Base-by-base conservation (phyloP, 2,797 vertebrate species). In the Poecilia wingei region DNA sequence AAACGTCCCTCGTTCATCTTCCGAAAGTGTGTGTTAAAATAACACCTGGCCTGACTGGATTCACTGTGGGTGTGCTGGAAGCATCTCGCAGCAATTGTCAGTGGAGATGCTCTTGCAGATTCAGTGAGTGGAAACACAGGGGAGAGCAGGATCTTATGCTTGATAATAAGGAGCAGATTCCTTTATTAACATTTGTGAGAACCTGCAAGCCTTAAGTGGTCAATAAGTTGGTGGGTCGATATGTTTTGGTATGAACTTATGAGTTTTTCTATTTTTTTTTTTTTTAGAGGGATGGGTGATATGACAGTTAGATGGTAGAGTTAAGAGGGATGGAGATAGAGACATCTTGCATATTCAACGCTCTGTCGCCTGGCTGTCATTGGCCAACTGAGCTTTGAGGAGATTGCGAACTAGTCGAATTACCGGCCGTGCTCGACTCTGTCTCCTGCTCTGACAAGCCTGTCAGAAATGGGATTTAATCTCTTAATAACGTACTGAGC, bases 401-500 rank as follows among this genome's bases (percentile, higher is more conserved):
- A 93, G 91, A 94, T 91, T 91, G 86, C 87, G 95, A 93, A 95
- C 92, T 95, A 95, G 93, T 94, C 94, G 96, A 96, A 97, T 97
- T 96, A 96, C 91, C 95, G 90, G 89, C 82, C 74, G 33, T 91
- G 89, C 92, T 94, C 84, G 91, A 94, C 93, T 95, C 94, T 92
- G 94, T 95, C 92, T 94, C 90, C 93, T 79, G 78, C 91, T 36
- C 93, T 95, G 95, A 96, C 94, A 96, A 92, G 91, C 85, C 93
- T 96, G 95, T 96, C 94, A 94, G 89, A 95, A 90, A 95, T 89
- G 89, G 95, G 94, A 97, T 95, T 95, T 95, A 96, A 86, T 96
- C 93, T 96, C 93, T 95, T 95, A 95, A 95, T 95, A 96, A 95
- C 91, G 89, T 95, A 94, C 89, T 89, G 84, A 80, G 74, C 87